Percentiles rank a stretch among this genome's conserved stretches.
phyloP scores from a whole-genome alignment of 2,113 vertebrate species.

The Psilopsiagon aymara region DNA sequence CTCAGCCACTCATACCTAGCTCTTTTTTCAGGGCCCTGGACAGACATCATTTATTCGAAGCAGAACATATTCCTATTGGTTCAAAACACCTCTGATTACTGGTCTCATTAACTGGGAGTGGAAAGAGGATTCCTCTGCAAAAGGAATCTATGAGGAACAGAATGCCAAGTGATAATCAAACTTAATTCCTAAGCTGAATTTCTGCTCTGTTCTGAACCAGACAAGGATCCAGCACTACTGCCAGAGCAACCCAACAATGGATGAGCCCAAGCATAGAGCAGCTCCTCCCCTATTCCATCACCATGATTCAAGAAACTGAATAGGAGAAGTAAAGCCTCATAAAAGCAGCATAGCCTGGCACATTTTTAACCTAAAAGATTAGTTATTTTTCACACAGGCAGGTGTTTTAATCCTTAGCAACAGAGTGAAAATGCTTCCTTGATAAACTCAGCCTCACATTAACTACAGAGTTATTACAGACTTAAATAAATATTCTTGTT shows the following conservation, averaged over 20 bases:
- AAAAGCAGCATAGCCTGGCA: background rate
- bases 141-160: background rate
- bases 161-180: background rate
- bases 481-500: background rate
- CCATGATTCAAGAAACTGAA: background rate
- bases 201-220: background rate
- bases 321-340: background rate
- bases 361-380: background rate
- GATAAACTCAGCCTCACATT: background rate
- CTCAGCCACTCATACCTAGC: background rate
- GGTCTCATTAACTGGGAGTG: background rate
- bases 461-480: background rate
- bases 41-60: background rate
- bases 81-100: background rate
- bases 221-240: background rate
- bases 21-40: background rate
- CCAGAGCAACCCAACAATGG: accelerated
- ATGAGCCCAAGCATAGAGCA: background rate
- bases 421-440: background rate
- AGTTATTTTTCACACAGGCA: background rate
- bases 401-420: background rate
- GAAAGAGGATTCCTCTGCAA: background rate
- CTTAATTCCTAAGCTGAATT: background rate
- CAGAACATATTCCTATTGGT: background rate
- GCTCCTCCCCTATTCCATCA: background rate